Evolutionary conservation across 2,888 invertebrate species (phyloP).

Genomic region (Agrypnus murinus): DNA sequence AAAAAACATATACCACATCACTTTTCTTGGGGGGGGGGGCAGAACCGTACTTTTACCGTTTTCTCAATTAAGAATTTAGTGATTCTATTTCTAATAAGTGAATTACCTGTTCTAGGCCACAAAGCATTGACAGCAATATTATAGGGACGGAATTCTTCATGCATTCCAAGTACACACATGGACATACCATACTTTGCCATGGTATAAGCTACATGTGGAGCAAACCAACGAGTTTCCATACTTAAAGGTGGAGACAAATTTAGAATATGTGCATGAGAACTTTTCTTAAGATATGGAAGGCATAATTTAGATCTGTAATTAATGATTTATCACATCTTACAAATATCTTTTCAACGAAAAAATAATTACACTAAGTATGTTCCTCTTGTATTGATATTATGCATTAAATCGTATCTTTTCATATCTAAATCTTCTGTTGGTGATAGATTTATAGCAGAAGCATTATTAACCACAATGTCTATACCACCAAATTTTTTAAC

Average conservation of each 20-base stretch:
- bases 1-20: no score
- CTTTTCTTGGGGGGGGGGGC: no score
- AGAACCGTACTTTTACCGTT: no score
- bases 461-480: constrained; percentile 96
- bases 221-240: constrained; percentile 93
- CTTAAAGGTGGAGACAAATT: constrained; percentile 96
- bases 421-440: constrained; percentile 90
- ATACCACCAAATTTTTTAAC: constrained; percentile 94
- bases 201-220: constrained; percentile 94
- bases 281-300: constrained; percentile 89
- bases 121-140: constrained; percentile 95
- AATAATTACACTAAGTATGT: constrained; percentile 91
- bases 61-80: no score
- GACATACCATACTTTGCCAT: constrained; percentile 99
- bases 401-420: constrained; percentile 98
- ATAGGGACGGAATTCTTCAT: constrained; percentile 89
- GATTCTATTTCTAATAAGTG: no score
- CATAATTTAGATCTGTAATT: constrained; percentile 89
- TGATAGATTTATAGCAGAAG: constrained; percentile 93
- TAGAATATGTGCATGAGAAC: constrained; percentile 93
- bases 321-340: background rate
- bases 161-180: constrained; percentile 97
- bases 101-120: constrained; percentile 96
- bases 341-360: constrained; percentile 4
- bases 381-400: constrained; percentile 93